Conservation (phyloP, 2,888 invertebrate species). For the Aphidoletes aphidimyza region DNA sequence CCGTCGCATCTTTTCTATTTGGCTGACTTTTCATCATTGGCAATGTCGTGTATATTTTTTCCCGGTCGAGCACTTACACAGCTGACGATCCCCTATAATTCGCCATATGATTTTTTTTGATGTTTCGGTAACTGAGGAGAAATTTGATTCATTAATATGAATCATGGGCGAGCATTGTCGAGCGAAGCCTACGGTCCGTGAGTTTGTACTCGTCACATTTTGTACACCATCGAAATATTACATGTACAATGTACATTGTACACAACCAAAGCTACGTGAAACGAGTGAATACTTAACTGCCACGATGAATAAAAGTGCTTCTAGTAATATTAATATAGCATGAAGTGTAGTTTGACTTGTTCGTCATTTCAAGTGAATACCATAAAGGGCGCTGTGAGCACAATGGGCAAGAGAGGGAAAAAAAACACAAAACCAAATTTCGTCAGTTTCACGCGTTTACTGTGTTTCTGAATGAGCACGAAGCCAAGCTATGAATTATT, state of each 20-base stretch:
- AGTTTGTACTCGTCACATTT: not conserved
- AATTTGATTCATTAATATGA: constrained; percentile 32
- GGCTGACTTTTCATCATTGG: too few species aligned
- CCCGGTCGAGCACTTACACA: not conserved
- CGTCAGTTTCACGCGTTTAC: not conserved
- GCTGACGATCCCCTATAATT: constrained; percentile 5
- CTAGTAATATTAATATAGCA: constrained; percentile 3
- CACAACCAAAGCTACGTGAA: too few species aligned
- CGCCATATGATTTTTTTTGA: constrained; percentile 1
- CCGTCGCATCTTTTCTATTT: too few species aligned
- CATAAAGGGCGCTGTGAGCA: too few species aligned
- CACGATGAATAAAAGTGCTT: not conserved
- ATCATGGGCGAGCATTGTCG: not conserved
- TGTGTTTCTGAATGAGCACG: not conserved
- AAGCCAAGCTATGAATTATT: not conserved
- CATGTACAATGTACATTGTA: too few species aligned
- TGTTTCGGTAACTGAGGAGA: not conserved
- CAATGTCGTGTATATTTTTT: not conserved
- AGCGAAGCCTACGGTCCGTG: not conserved
- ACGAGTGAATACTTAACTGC: too few species aligned
- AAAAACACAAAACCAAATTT: not conserved
- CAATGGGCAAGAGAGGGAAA: not conserved
- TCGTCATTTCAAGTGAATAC: not conserved
- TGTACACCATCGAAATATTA: too few species aligned
- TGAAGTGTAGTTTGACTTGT: constrained; percentile 42